These are phyloP conservation scores for Petrocephalus microphthalmus DNA, from an alignment of 2,113 vertebrate genomes.

Conservation along the genomic window DNA sequence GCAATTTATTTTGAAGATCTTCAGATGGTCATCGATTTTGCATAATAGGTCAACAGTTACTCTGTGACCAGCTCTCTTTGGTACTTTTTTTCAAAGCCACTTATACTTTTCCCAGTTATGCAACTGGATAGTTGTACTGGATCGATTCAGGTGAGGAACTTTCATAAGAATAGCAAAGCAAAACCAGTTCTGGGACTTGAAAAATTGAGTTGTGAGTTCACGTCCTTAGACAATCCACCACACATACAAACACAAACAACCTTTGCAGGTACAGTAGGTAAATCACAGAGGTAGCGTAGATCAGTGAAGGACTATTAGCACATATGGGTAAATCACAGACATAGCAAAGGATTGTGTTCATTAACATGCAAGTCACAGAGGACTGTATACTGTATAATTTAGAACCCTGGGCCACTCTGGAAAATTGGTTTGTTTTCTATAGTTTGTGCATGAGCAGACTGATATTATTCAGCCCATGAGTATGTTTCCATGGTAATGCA, in stretches of 20 bases:
- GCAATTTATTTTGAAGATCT: neutral
- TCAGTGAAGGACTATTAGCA: neutral
- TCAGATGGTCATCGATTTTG: neutral
- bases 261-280: neutral
- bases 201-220: neutral
- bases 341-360: neutral
- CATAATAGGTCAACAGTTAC: neutral
- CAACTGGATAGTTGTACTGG: neutral
- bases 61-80: neutral
- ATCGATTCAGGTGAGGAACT: neutral
- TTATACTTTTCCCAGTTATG: neutral
- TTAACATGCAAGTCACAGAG: neutral
- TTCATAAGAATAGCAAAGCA: neutral
- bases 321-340: neutral
- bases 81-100: neutral
- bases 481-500: slow-evolving; percentile 12
- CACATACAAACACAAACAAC: neutral
- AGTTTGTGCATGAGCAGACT: neutral
- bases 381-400: neutral
- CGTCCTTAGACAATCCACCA: neutral
- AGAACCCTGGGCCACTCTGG: neutral
- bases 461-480: neutral
- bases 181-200: neutral
- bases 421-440: neutral
- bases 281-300: neutral